Conservation (phyloP, 2,113 vertebrate species). For the Egretta garzetta region DNA sequence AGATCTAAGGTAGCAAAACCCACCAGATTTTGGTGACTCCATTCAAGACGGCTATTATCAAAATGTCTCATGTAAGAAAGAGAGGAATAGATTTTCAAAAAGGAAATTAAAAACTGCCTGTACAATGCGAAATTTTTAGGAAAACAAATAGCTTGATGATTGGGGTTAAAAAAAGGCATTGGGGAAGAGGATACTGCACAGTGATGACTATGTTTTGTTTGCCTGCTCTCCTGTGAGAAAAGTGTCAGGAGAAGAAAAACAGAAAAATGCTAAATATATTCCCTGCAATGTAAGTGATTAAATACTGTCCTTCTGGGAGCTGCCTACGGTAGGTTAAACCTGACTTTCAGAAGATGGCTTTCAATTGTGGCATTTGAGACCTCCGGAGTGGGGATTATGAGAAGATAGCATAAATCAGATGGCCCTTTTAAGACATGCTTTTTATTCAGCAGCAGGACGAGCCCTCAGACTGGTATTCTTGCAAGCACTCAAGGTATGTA, state of each 20-base stretch:
- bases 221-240: neutral
- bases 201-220: neutral
- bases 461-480: neutral
- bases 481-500: neutral
- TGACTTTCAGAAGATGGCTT: conserved; percentile 25
- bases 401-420: neutral
- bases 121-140: neutral
- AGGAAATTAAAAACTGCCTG: neutral
- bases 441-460: neutral
- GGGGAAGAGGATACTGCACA: neutral
- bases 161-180: neutral
- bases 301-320: conserved; percentile 4
- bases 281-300: neutral
- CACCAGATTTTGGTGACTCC: neutral
- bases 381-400: neutral
- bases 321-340: neutral
- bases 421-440: neutral
- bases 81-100: neutral
- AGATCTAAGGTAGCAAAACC: neutral
- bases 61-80: neutral
- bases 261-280: neutral
- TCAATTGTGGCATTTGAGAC: conserved; percentile 28
- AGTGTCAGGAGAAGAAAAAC: neutral
- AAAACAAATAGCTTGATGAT: neutral
- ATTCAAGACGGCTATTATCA: neutral